A percentile compares a stretch with the other conserved stretches of the same genome.
phyloP scores from a whole-genome alignment of 2,888 invertebrate genomes.

The Drosophila phalerata region DNA sequence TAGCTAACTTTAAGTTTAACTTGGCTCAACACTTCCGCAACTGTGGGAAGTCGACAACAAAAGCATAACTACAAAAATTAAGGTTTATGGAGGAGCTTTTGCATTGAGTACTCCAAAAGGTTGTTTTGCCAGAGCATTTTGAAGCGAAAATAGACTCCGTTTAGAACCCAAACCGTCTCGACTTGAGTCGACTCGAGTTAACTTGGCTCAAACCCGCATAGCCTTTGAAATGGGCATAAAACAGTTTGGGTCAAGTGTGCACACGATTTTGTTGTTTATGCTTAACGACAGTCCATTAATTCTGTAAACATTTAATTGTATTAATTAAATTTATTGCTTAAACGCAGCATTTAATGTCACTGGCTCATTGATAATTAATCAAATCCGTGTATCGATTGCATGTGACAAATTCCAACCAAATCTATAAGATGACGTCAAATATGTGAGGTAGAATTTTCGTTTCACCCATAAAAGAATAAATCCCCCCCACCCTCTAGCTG shows the following conservation, averaged over 20 bases:
- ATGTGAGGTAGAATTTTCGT: slow-evolving; percentile 8
- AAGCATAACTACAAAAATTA: slow-evolving; percentile 8
- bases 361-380: slow-evolving; percentile 45
- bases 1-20: slow-evolving; percentile 45
- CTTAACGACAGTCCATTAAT: slow-evolving; percentile 65
- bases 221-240: slow-evolving; percentile 41
- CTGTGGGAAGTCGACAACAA: slow-evolving; percentile 45
- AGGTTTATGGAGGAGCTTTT: slow-evolving; percentile 20
- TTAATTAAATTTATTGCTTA: slow-evolving; percentile 67
- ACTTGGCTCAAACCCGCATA: slow-evolving; percentile 19
- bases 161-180: slow-evolving; percentile 34
- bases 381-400: slow-evolving; percentile 38
- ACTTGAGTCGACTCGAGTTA: not conserved
- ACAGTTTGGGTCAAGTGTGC: slow-evolving; percentile 68
- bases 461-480: slow-evolving; percentile 27
- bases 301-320: slow-evolving; percentile 61
- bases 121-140: not conserved
- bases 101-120: slow-evolving; percentile 14
- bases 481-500: not conserved
- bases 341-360: slow-evolving; percentile 56
- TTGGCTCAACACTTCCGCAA: slow-evolving; percentile 53
- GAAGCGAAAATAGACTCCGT: slow-evolving; percentile 20
- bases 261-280: slow-evolving; percentile 57
- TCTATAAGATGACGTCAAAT: slow-evolving; percentile 19
- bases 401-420: not conserved